Evolutionary conservation across 2,113 vertebrate species (phyloP).

Genomic region (Sminthopsis crassicaudata): DNA sequence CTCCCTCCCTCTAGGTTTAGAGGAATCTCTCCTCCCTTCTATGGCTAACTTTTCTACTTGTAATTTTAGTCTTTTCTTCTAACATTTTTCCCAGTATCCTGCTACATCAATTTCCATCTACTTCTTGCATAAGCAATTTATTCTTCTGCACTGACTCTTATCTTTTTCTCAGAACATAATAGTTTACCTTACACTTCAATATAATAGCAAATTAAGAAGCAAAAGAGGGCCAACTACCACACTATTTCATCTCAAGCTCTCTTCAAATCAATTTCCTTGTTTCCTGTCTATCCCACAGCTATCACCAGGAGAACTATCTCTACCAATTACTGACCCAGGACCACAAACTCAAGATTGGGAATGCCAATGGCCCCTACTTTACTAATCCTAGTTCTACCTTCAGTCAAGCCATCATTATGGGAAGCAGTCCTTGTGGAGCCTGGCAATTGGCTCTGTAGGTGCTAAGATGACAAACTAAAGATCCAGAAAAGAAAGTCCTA

Average conservation of each 20-base stretch:
- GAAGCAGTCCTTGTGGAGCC: neutral
- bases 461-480: neutral
- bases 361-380: neutral
- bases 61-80: neutral
- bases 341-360: neutral
- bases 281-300: neutral
- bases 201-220: neutral
- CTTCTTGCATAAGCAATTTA: neutral
- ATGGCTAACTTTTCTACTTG: neutral
- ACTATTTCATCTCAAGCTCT: neutral
- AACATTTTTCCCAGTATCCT: neutral
- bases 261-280: neutral
- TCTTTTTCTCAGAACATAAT: neutral
- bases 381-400: neutral
- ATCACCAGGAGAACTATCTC: neutral
- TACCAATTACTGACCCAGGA: neutral
- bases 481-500: neutral
- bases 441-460: neutral
- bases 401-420: neutral
- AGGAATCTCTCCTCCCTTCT: neutral
- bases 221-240: neutral
- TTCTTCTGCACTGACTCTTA: neutral
- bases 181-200: neutral
- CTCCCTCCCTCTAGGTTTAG: no score
- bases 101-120: neutral